Evolutionary conservation across 2,888 invertebrate genomes (phyloP).

Genomic region (Fragum sueziense): DNA sequence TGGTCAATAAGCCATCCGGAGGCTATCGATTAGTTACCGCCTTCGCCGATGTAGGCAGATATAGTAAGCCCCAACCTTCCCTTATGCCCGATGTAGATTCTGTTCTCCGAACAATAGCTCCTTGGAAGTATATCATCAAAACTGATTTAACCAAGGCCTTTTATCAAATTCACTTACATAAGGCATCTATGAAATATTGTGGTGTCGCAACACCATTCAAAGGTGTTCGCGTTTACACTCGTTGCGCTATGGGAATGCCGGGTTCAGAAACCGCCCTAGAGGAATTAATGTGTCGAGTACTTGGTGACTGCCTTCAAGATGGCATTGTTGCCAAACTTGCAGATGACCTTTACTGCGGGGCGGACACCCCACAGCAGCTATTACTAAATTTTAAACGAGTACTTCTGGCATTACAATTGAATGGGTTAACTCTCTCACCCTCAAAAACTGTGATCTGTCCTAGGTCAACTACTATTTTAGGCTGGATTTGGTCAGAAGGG

Average conservation of each 20-base stretch:
- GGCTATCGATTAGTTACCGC: conserved; percentile 61
- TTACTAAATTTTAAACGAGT: conserved; percentile 43
- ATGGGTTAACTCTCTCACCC: conserved; percentile 6
- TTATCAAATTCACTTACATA: conserved; percentile 60
- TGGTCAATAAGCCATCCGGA: conserved; percentile 59
- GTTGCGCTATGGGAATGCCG: conserved; percentile 69
- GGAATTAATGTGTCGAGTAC: conserved; percentile 61
- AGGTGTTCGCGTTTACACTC: conserved; percentile 58
- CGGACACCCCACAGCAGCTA: conserved; percentile 49
- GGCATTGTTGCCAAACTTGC: conserved; percentile 30
- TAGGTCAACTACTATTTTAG: conserved; percentile 17
- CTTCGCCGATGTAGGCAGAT: conserved; percentile 59
- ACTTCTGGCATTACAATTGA: conserved; percentile 36
- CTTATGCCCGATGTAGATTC: conserved; percentile 56
- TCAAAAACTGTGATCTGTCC: conserved; percentile 14
- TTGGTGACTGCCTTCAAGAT: conserved; percentile 43
- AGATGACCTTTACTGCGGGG: not conserved
- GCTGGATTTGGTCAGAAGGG: conserved; percentile 17
- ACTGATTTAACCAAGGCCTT: conserved; percentile 61
- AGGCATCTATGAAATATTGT: conserved; percentile 54
- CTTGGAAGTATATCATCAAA: conserved; percentile 61
- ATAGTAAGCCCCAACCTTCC: conserved; percentile 62
- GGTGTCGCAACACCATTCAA: conserved; percentile 60
- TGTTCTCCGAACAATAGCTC: conserved; percentile 48
- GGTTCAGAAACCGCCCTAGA: conserved; percentile 64